Base-by-base conservation (phyloP, 2,797 vertebrate species). In the Pangasius krempfi region DNA sequence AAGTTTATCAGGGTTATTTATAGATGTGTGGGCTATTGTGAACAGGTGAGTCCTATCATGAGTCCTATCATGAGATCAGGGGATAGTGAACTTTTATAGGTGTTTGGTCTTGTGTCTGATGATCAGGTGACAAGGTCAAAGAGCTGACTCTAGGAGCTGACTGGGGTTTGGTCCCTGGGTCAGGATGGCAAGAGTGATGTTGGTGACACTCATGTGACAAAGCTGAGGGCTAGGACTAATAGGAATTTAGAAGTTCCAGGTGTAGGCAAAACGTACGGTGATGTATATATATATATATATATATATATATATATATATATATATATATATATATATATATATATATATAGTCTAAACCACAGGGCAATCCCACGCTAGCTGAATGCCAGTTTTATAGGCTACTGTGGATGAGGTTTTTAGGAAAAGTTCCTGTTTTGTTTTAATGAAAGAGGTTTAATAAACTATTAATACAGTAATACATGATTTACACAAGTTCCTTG, bases 141-240 rank as follows among this genome's bases (percentile, higher is more conserved):
- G 64, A 68, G 64, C 9, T 84, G n/a, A 84, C 40, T 30, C 60
- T n/a, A 40, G 25, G 22, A 64, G 81, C 27, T 70, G 82, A 84
- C 25, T 47, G 40, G 16, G 81, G 44, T 66, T 84, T 84, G 82
- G 44, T 27, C 16, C 47, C 47, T 54, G n/a, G 60, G 16, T 25
- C 27, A 33, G n/a, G 27, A 70, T 70, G 44, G 5, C 6, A 18
- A 13, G 54, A 50, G 8, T 52, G 44, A 62, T 22, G 16, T n/a
- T 66, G 16, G 60, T 52, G 82, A 52, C 5, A 22, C 47, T 84
- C 64, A 52, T 70, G 82, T 66, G 82, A 84, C 82, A 66, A 47
- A 27, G 44, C 40, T 84, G 40, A 66, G 14, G 82, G 27, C 27
- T 40, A 81, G 37, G 20, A 12, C 37, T 80, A 20, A 30, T 52